phyloP scores from a whole-genome alignment of 2,797 vertebrate species.

The Spheniscus humboldti region DNA sequence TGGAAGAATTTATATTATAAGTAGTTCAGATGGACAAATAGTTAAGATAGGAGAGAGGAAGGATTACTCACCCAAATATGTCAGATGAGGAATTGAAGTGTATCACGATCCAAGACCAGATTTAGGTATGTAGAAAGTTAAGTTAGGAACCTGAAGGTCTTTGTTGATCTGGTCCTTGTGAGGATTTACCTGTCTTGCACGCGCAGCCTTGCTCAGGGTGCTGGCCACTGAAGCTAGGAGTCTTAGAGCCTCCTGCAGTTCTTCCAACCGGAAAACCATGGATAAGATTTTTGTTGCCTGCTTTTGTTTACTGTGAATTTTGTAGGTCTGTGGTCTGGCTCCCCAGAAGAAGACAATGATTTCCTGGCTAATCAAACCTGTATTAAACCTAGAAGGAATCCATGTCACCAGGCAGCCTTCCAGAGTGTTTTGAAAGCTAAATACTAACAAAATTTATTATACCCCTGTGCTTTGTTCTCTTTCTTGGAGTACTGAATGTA shows the following conservation, averaged over 20 bases:
- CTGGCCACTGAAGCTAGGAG: background rate
- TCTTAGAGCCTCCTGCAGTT: background rate
- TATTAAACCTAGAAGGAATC: slow-evolving; percentile 28
- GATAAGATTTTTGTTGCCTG: background rate
- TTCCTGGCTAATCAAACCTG: slow-evolving; percentile 51
- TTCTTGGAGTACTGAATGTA: slow-evolving; percentile 16
- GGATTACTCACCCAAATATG: background rate
- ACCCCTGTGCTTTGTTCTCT: background rate
- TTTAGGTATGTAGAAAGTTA: background rate
- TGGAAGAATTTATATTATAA: background rate
- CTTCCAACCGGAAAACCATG: background rate
- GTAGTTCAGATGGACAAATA: background rate
- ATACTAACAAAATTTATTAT: slow-evolving; percentile 49
- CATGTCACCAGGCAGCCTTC: slow-evolving; percentile 30
- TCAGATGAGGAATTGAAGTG: background rate
- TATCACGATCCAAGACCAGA: background rate
- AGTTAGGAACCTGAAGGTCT: background rate
- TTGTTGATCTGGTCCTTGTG: fast-evolving
- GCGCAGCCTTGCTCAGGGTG: fast-evolving
- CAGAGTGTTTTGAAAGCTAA: slow-evolving; percentile 40
- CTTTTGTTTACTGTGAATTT: slow-evolving; percentile 15
- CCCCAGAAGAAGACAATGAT: background rate
- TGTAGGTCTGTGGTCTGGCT: background rate
- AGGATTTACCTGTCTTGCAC: background rate
- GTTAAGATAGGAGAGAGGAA: background rate